phyloP scores from a whole-genome alignment of 1,140 invertebrate species.

The Drosophila orena region DNA sequence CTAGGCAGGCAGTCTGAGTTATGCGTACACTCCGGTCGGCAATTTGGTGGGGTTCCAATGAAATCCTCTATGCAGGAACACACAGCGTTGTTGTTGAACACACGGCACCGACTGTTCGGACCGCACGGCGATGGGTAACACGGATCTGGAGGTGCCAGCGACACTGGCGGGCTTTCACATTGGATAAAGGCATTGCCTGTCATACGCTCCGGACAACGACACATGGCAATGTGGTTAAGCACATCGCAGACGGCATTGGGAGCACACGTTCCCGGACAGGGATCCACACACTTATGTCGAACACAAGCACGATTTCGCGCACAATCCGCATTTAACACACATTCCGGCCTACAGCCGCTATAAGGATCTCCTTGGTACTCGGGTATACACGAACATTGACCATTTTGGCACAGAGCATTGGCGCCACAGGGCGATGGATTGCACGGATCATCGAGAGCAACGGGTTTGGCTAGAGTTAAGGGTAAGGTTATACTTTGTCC shows the following conservation, averaged over 20 bases:
- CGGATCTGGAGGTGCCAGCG: slow-evolving; percentile 84
- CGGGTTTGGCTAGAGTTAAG: slow-evolving; percentile 82
- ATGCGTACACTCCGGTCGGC: slow-evolving; percentile 92
- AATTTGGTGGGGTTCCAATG: slow-evolving; percentile 90
- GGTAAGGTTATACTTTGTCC: slow-evolving; percentile 10
- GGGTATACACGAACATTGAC: slow-evolving; percentile 86
- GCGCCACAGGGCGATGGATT: slow-evolving; percentile 90
- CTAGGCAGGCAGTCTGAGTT: slow-evolving; percentile 93
- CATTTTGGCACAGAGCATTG: slow-evolving; percentile 88
- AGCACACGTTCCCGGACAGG: slow-evolving; percentile 89
- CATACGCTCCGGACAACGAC: slow-evolving; percentile 87
- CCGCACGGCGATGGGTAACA: slow-evolving; percentile 88
- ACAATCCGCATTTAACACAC: slow-evolving; percentile 85
- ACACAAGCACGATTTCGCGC: slow-evolving; percentile 87
- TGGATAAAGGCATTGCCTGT: slow-evolving; percentile 79
- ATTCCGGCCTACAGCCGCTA: slow-evolving; percentile 79
- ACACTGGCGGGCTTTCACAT: slow-evolving; percentile 71
- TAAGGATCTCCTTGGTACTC: slow-evolving; percentile 87
- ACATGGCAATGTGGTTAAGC: slow-evolving; percentile 88
- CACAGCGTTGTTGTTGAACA: slow-evolving; percentile 86
- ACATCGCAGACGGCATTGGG: slow-evolving; percentile 88
- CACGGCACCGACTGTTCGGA: slow-evolving; percentile 86
- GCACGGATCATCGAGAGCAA: slow-evolving; percentile 85
- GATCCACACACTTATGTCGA: slow-evolving; percentile 88
- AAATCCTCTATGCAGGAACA: slow-evolving; percentile 88